Conservation (phyloP, 2,113 vertebrate species). For the Suncus etruscus region DNA sequence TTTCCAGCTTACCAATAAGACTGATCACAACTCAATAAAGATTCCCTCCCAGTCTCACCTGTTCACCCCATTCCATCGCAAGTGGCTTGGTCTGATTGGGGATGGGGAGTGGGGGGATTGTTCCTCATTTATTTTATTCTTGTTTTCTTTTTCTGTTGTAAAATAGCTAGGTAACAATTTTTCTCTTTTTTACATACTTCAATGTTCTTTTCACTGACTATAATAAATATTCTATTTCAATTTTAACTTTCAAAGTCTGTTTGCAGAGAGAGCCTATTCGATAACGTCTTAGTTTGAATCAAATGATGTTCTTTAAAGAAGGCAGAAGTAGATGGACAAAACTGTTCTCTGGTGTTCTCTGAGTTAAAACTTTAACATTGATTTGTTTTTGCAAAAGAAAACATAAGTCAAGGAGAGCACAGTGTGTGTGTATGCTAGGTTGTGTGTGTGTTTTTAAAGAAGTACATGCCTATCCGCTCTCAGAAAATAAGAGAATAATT, state of each 20-base stretch:
- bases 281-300: background rate
- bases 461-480: background rate
- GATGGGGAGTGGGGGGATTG: background rate
- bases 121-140: conserved; percentile 35
- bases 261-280: background rate
- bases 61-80: background rate
- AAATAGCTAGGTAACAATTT: background rate
- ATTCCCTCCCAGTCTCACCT: too few species aligned
- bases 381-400: conserved; percentile 17
- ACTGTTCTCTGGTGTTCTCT: background rate
- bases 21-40: too few species aligned
- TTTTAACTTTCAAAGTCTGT: background rate
- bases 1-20: background rate
- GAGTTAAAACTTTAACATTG: conserved; percentile 7
- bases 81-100: background rate
- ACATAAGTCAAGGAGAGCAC: background rate
- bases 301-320: background rate
- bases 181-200: background rate
- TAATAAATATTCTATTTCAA: background rate
- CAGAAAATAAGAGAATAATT: background rate
- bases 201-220: conserved; percentile 4
- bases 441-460: background rate
- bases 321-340: background rate
- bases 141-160: background rate
- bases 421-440: background rate